Conservation (phyloP, 1,140 invertebrate species). For the Ladona fulva region DNA sequence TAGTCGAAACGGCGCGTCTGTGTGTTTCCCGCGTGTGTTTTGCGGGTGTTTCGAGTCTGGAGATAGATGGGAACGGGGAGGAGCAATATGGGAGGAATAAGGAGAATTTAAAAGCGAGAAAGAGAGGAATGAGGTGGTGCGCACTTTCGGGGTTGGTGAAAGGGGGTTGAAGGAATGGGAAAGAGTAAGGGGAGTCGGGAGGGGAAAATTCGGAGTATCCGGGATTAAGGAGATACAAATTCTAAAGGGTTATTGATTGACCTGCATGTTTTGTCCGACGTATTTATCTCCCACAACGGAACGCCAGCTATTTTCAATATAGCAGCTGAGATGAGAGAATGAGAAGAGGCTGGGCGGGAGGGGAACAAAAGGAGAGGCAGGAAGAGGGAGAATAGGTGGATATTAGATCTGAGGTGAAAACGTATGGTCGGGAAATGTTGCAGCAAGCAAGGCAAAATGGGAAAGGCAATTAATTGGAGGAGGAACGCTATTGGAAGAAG, state of each 20-base stretch:
- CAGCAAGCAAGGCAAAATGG: not conserved
- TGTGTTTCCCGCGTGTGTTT: not conserved
- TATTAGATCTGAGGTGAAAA: too few species aligned
- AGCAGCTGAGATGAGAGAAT: not conserved
- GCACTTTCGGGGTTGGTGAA: not conserved
- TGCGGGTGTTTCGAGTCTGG: constrained; percentile 7
- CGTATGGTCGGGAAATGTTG: not conserved
- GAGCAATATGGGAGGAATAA: not conserved
- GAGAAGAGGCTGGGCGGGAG: not conserved
- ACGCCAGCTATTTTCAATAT: constrained; percentile 5
- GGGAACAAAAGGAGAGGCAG: not conserved
- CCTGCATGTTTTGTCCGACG: constrained; percentile 6
- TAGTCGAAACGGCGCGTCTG: not conserved
- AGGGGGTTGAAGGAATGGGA: not conserved
- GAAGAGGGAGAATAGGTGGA: not conserved
- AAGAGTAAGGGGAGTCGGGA: not conserved
- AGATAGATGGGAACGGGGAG: not conserved
- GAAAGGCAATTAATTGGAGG: not conserved
- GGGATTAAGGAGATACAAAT: constrained; percentile 6
- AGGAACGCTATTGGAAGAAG: not conserved
- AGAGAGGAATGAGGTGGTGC: not conserved
- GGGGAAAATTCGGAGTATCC: not conserved
- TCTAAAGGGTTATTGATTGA: constrained; percentile 10
- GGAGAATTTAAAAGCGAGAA: constrained; percentile 13
- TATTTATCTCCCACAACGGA: not conserved